Base-by-base conservation (phyloP, 2,113 vertebrate species). In the Sebastes schlegelii region DNA sequence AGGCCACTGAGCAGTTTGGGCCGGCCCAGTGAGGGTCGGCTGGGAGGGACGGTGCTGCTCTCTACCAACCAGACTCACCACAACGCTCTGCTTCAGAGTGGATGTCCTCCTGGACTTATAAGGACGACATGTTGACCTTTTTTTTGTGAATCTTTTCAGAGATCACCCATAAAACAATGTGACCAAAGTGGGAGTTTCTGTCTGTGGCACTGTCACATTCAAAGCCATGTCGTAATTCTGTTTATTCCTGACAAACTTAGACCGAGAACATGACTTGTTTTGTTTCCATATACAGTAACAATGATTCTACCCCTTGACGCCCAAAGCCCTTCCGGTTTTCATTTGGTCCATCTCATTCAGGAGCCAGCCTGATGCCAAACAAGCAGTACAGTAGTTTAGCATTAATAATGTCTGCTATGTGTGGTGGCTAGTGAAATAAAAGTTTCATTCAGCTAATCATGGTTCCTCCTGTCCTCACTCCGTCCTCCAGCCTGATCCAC, bases 1-100 rank as follows among this genome's bases (percentile, higher is more conserved):
- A 92, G 93, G 91, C 90, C 91, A 93, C 79, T 62, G 84, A 88
- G 45, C 74, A 82, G 88, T 88, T 88, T 89, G 91, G 89, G 87
- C 85, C 75, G 58, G 70, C 62, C 87, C 89, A 73, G 82, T 63
- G 26, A 34, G 26, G 26, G 26, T 34, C 26, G 26, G 16, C 40
- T 8, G 58, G 58, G 58, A 61, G 58, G 58, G 23, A 60, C 4
- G 57, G 21, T 3, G 26, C 26, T 34, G 26, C 26, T 34, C 26
- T 34, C 26, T 34, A 34, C 26, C 26, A 34, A 49, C 65, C 74
- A 85, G 58, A 69, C 61, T 70, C 78, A 72, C 21, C 79, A 70
- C 74, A 1, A 4, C 63, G 70, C 74, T 42, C 43, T 55, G 52
- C 54, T 17, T 63, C 23, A 82, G 63, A 34, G 43, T 23, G 70